Base-by-base conservation (phyloP, 2,888 invertebrate species). In the Drosophila engyochracea region DNA sequence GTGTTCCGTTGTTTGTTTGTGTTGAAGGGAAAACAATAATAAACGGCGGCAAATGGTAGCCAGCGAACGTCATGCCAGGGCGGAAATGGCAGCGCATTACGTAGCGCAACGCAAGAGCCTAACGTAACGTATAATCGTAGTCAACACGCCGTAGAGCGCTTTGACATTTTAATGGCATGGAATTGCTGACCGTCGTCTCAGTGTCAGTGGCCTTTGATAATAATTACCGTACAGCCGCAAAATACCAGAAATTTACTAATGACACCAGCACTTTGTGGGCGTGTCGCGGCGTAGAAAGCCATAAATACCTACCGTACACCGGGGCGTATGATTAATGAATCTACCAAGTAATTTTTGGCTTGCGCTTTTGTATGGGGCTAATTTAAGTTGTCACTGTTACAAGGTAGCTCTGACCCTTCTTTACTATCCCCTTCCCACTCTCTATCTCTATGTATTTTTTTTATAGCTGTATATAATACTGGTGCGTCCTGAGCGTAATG, bases 401-500 rank as follows among this genome's bases (percentile, higher is more conserved):
- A 54, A 28, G 12, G 14, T 37, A 19, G 2, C 16, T 28, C 30
- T 12, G 19, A 19, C 37, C 22, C 47, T 22, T 59, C 30, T 7
- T 35, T 47, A 4, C 6, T n/a, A 25, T 25, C 19, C 44, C 14
- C 4, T 22, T 16, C 25, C 31, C 19, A 4, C 25, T 39, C 14
- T 25, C 19, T 12, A 25, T 0, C 47, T 25, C 37, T 51, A 41
- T 9, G 1, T 1, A 28, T 14, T 12, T 47, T 28, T 41, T 41
- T n/a, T 44, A 71, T 83, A 97, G 97, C 93, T 98, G 52, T 98
- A 98, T 93, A 98, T 98, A 90, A 98, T 98, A 85, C 94, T 98
- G 77, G 95, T 98, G 72, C 96, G 97, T 78, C 98, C 98, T 14
- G 98, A 98, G 94, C 94, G 97, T 44, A 98, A 98, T 93, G 96